Evolutionary conservation across 2,113 vertebrate species (phyloP).

Genomic region (Diadophis punctatus): DNA sequence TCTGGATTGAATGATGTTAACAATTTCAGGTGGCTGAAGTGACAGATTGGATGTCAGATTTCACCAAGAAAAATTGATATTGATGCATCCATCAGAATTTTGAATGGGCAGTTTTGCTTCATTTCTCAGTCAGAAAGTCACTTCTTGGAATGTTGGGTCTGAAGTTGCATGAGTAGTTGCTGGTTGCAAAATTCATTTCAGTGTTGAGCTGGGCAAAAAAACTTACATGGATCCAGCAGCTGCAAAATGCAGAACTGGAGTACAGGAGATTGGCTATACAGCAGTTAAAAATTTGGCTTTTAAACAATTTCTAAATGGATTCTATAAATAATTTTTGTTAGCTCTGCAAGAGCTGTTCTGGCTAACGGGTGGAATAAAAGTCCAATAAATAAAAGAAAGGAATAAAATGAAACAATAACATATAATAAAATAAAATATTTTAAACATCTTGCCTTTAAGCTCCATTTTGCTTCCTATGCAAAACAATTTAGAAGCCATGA

Average conservation of each 20-base stretch:
- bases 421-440: background rate
- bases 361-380: background rate
- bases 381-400: background rate
- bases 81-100: background rate
- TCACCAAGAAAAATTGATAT: background rate
- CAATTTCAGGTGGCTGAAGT: background rate
- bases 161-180: background rate
- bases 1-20: background rate
- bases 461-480: background rate
- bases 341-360: background rate
- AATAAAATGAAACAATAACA: background rate
- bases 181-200: slow-evolving; percentile 7
- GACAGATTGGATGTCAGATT: background rate
- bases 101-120: background rate
- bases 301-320: background rate
- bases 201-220: background rate
- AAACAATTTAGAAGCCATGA: background rate
- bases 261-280: background rate
- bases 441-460: background rate
- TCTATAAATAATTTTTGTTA: background rate
- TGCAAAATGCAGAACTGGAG: background rate
- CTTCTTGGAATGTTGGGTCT: background rate
- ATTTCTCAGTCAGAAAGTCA: background rate
- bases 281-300: background rate
- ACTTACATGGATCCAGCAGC: background rate